Evolutionary conservation across 2,888 invertebrate species (phyloP).

Genomic region (Diploptera punctata): DNA sequence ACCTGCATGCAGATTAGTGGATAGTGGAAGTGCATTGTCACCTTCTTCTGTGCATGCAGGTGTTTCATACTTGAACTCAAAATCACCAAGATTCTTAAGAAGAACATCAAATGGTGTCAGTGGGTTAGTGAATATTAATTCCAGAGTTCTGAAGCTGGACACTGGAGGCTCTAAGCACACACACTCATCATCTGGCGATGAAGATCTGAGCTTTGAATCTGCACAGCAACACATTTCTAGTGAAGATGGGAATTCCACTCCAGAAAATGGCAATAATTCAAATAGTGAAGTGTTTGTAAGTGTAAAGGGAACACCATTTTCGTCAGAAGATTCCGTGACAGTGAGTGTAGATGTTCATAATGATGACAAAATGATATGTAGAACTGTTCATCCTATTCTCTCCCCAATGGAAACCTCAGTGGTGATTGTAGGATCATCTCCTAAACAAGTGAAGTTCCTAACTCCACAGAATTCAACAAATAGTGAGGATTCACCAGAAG

Average conservation of each 20-base stretch:
- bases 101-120: slow-evolving; percentile 18
- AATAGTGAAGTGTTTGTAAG: slow-evolving; percentile 39
- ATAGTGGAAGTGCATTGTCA: neutral
- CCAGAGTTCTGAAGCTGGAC: neutral
- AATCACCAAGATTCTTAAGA: slow-evolving; percentile 19
- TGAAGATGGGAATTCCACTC: slow-evolving; percentile 30
- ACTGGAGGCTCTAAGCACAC: neutral
- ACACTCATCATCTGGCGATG: slow-evolving; percentile 33
- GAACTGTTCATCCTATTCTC: neutral
- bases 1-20: neutral
- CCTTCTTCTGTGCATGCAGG: neutral
- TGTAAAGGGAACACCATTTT: slow-evolving; percentile 38
- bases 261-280: slow-evolving; percentile 27
- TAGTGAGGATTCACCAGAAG: slow-evolving; percentile 12
- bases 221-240: slow-evolving; percentile 36
- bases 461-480: slow-evolving; percentile 32
- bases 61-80: slow-evolving; percentile 4
- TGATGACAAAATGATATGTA: neutral
- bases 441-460: slow-evolving; percentile 34
- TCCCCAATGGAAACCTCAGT: neutral
- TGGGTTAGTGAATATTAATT: slow-evolving; percentile 47
- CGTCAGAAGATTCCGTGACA: slow-evolving; percentile 40
- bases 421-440: slow-evolving; percentile 32
- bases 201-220: slow-evolving; percentile 43
- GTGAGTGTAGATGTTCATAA: slow-evolving; percentile 37